Base-by-base conservation (phyloP, 2,888 invertebrate genomes). In the Plagiodera versicolora region DNA sequence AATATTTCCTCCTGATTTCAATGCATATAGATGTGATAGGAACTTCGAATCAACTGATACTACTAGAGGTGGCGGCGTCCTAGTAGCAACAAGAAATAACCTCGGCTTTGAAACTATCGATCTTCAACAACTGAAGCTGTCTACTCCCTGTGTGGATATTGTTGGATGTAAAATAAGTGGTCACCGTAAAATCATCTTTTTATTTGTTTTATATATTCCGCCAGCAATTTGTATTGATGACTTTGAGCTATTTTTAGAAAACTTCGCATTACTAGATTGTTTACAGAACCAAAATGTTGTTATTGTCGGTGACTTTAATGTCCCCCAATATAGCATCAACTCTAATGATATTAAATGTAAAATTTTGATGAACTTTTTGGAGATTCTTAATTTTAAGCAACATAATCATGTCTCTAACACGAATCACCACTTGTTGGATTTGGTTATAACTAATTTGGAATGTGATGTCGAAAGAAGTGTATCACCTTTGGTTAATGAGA, bases 251-350 rank as follows among this genome's bases (percentile, higher is more conserved):
- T 57, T 57, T 45, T 50, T 44, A 45, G 50, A 57, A 2, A n/a
- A 28, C 2, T 17, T 57, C 5, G 16, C 19, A 45, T 11, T 49
- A 11, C 30, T 46, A 20, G 45, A 51, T 1, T 51, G 32, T 50
- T 16, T 56, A 17, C 16, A 44, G 9, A 6, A 18, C 44, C 35
- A 49, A 6, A 32, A 50, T 39, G 24, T 56, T 30, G 19, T 56
- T 49, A 19, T 56, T 20, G 32, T 56, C 4, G 56, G 56, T 35
- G 49, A 56, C 39, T 56, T 56, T 20, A 56, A 56, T 48, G 39
- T 49, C 1, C 35, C 48, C 46, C 10, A 14, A 14, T 46, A 18
- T n/a, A n/a, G 1, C 14, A 19, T 46, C 10, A 14, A 8, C 24
- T 24, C 24, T 24, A 24, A 24, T 24, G 24, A 24, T 24, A 24